Evolutionary conservation across 2,113 vertebrate genomes (phyloP), one percentile per base, ranked within the genome.

Genomic region (Ploceus nigricollis): DNA sequence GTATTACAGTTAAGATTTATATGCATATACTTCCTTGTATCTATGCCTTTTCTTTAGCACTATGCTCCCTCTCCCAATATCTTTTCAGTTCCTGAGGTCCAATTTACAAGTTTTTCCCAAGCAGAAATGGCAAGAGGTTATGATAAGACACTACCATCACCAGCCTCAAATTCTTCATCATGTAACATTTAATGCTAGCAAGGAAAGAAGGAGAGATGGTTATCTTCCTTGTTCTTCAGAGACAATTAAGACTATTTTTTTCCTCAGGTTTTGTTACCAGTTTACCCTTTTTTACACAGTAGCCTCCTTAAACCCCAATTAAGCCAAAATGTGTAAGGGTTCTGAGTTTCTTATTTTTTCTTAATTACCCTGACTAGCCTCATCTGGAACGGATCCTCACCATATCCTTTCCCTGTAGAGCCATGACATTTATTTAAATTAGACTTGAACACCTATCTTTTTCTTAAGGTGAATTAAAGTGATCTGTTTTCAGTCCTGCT

Each of bases 151-250:
- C n/a, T 70, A 28, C 18, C 3, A 60, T 27, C 24, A 56, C 2
- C 7, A 47, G 6, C 31, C 24, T 17, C 20, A 50, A 80, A 27
- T 21, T 57, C 18, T 31, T 76, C 6, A 48, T 48, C 11, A 50
- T 11, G 4, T 54, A 2, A 2, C 5, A 73, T 25, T 73, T 40
- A 45, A 24, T 48, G 15, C 8, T 14, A 30, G 3, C 6, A 61
- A 44, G 7, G 2, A 11, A 50, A 42, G 6, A 48, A 20, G 1
- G 2, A 85, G 13, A 53, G 1, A 44, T 22, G 1, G 10, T 13
- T 63, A 9, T 56, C 13, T 45, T 85, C 48, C 13, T 69, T 47
- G 9, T 15, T 73, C 21, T 42, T 47, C 3, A 39, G 19, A 86
- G 18, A 4, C 16, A 21, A 13, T 40, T 33, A 27, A 10, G 4